Base-by-base conservation (phyloP, 2,113 vertebrate genomes). In the Mustela lutreola region DNA sequence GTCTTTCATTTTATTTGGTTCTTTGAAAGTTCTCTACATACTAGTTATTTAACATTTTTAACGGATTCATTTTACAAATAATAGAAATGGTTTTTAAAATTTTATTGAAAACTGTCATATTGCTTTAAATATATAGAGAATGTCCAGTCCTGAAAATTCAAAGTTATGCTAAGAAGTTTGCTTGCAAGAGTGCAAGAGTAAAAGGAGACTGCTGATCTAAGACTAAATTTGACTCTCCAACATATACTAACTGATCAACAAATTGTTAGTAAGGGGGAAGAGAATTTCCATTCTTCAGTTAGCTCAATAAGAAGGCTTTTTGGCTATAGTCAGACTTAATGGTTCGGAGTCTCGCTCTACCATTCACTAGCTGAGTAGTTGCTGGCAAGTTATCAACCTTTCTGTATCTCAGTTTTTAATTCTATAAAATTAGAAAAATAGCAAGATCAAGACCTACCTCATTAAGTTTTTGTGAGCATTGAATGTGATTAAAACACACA, bases 11-110 rank as follows among this genome's bases (percentile, higher is more conserved):
- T 62, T 80, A 26, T 71, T 78, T 78, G 67, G 19, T 76, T 53
- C 24, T 90, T 78, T 28, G 91, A 33, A 91, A 58, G 14, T 76
- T 90, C 4, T 10, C 76, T 9, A 83, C 7, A 16, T 67, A 58
- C 56, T 62, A 92, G 94, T 48, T 73, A 80, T 50, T 86, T 89
- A 82, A 24, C 39, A 16, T 58, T 83, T 87, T 94, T 62, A 70
- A 76, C 24, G 11, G 56, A 33, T 81, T 21, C 0, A 70, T 67
- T 83, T 88, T 75, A 21, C 2, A 80, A 75, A 62, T 91, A 91
- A 80, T n/a, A 94, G 28, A 84, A 8, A 50, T 90, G 24, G 5
- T 42, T 84, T 73, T 14, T 65, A 33, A 18, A 94, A 65, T 5
- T 85, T 58, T 90, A 83, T 67, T 67, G 36, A 50, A 81, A 94